Evolutionary conservation across 2,797 vertebrate genomes (phyloP), one percentile per base, ranked within the genome.

Genomic region (Esox masquinongy): DNA sequence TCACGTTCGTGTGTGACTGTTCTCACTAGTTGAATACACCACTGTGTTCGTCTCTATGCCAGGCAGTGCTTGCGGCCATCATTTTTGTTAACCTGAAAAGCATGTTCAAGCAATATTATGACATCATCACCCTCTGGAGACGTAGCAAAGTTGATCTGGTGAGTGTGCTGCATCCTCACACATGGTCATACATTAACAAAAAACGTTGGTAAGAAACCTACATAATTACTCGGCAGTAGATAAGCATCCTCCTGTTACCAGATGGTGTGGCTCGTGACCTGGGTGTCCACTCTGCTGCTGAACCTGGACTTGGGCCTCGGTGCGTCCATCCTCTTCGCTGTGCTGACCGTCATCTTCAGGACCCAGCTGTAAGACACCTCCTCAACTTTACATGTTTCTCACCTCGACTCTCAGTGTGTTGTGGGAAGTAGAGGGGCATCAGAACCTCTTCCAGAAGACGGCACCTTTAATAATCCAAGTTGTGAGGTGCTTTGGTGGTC

Each of bases 201-300:
- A 11, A 11, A 47, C 1, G 12, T 14, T 14, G 12, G 9, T 47
- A 4, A 39, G 36, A 4, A 39, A 39, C 36, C 12, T 47, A 4
- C 8, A 22, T 47, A 14, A 61, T 26, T 24, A 9, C 11, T 24
- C 24, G 17, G n/a, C n/a, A 24, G 19, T 56, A 22, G 19, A 22
- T 22, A 56, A 9, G 53, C 19, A 9, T 61, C 11, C 3, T 24
- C 22, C 22, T 61, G 56, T 61, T 24, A 9, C 56, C 84, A 99
- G 98, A 67, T 95, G 76, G 92, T 99, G 83, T 99, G 98, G 98
- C 68, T 97, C 79, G 94, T 98, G 82, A 99, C 98, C 2, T 96
- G 96, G 68, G 80, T 95, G 76, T 95, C 95, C 81, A 97, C 97
- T 0, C 70, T 98, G 68, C 79, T 96, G 22, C 92, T 98, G 70